Evolutionary conservation across 2,888 invertebrate species (phyloP).

Genomic region (Prosopocoilus inquinatus): DNA sequence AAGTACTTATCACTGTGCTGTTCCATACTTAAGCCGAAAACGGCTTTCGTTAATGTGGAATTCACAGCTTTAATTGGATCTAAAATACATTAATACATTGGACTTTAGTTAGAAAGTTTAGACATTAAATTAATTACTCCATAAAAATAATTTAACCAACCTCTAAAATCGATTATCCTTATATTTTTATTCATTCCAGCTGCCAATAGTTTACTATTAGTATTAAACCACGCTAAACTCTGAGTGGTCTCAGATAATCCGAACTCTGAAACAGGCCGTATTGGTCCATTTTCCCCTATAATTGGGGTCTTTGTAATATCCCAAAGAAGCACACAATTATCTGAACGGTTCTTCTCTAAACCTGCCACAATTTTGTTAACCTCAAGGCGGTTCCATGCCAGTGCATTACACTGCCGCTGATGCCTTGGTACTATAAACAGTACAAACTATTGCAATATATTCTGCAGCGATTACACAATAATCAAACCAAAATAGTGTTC

Average conservation of each 20-base stretch:
- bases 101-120: background rate
- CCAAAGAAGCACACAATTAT: conserved; percentile 87
- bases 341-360: conserved; percentile 85
- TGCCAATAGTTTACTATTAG: conserved; percentile 71
- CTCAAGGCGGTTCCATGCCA: conserved; percentile 86
- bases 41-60: conserved; percentile 74
- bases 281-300: conserved; percentile 33
- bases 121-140: background rate
- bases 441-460: background rate
- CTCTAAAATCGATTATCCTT: conserved; percentile 86
- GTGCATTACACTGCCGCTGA: conserved; percentile 79
- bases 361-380: conserved; percentile 81
- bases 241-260: conserved; percentile 82
- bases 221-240: conserved; percentile 80
- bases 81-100: conserved; percentile 41
- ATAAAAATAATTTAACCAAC: conserved; percentile 51
- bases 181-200: conserved; percentile 91
- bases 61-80: conserved; percentile 71
- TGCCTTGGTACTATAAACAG: conserved; percentile 71
- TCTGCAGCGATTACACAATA: too few relatives aligned
- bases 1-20: conserved; percentile 75
- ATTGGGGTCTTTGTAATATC: conserved; percentile 59
- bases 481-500: conserved; percentile 1
- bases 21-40: conserved; percentile 79
- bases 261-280: conserved; percentile 68